phyloP scores from a whole-genome alignment of 92 coral and sea anemone species.

The Epizoanthus illoricatus region DNA sequence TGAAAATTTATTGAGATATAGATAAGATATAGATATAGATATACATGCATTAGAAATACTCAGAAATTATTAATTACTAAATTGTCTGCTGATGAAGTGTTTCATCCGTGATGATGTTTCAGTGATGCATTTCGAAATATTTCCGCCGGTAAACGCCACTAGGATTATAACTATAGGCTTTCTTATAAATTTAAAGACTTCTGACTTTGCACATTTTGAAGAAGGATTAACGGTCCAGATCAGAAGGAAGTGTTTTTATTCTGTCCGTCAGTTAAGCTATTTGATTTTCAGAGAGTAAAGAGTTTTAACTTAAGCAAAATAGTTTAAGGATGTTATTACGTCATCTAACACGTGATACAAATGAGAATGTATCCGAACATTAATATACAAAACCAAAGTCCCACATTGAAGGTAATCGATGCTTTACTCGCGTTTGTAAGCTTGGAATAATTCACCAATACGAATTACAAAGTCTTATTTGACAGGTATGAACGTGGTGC shows the following conservation, averaged over 20 bases:
- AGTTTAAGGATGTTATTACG: neutral
- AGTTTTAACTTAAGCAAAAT: neutral
- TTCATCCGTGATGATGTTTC: neutral
- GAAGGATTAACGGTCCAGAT: neutral
- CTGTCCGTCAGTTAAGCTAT: neutral
- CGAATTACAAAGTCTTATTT: neutral
- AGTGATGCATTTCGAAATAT: neutral
- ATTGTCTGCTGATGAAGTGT: neutral
- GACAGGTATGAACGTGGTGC: neutral
- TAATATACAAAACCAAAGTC: neutral
- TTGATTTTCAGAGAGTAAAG: neutral
- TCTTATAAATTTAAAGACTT: neutral
- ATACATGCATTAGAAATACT: neutral
- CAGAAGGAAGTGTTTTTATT: neutral
- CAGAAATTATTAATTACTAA: neutral
- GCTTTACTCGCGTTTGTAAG: neutral
- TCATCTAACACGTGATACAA: neutral
- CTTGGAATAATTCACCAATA: neutral
- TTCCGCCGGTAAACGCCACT: slow-evolving; percentile 7
- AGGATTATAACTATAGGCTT: neutral
- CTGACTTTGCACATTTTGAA: neutral
- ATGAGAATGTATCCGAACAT: neutral
- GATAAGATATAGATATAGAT: neutral
- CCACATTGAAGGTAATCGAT: neutral
- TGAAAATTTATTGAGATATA: neutral